phyloP scores from a whole-genome alignment of 1,140 invertebrate species.

The Eueides isabella region DNA sequence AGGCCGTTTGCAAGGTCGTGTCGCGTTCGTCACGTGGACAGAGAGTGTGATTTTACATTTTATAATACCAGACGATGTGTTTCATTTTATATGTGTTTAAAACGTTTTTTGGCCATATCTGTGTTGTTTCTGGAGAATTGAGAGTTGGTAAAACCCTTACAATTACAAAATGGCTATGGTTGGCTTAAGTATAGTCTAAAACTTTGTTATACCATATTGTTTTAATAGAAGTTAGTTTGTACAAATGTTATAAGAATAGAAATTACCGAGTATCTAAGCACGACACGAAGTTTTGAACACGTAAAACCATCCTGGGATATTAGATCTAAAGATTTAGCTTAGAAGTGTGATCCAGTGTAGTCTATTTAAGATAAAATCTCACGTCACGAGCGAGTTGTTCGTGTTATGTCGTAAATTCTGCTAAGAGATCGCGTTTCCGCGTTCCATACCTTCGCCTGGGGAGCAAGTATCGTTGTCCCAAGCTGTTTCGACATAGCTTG shows the following conservation, averaged over 20 bases:
- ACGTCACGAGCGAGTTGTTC: slow-evolving; percentile 51
- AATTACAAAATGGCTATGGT: too few species aligned
- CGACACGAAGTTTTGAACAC: not conserved
- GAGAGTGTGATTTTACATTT: slow-evolving; percentile 7
- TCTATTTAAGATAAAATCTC: slow-evolving; percentile 52
- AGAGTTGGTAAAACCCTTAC: too few species aligned
- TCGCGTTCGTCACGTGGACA: slow-evolving; percentile 37
- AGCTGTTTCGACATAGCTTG: slow-evolving; percentile 24
- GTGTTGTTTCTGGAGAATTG: too few species aligned
- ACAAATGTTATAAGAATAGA: too few species aligned
- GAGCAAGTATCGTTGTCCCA: slow-evolving; percentile 21
- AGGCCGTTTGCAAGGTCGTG: slow-evolving; percentile 64
- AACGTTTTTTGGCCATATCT: not conserved
- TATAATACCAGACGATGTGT: not conserved
- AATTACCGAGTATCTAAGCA: not conserved
- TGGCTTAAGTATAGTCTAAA: too few species aligned
- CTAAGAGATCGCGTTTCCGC: slow-evolving; percentile 48
- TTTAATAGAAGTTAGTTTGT: too few species aligned
- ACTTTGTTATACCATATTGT: too few species aligned
- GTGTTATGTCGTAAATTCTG: slow-evolving; percentile 52
- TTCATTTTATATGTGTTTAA: not conserved
- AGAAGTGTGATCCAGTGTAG: slow-evolving; percentile 35
- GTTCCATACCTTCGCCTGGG: slow-evolving; percentile 34
- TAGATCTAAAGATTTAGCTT: slow-evolving; percentile 14
- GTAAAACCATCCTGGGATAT: not conserved